These are phyloP conservation scores for Sorex maritimensis DNA, from an alignment of 2,797 vertebrate species.

Conservation along the genomic window DNA sequence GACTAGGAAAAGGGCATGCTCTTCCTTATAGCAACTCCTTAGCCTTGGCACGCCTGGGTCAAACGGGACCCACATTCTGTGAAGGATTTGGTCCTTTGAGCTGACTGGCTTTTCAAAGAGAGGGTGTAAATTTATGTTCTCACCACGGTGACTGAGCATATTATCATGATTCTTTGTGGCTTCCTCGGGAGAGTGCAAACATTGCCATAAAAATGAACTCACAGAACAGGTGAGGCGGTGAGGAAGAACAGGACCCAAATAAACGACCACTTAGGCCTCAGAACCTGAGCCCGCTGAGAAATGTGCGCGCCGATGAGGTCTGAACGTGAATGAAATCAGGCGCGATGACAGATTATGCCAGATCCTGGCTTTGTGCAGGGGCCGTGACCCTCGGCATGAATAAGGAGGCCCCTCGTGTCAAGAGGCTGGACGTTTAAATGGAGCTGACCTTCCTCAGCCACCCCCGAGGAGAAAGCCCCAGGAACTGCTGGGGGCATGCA, in stretches of 20 bases:
- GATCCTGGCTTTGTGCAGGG: background rate
- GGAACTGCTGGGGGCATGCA: conserved; percentile 89
- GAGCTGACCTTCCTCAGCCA: conserved; percentile 76
- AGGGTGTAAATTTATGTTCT: background rate
- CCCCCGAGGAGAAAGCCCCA: conserved; percentile 89
- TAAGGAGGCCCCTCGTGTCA: conserved; percentile 80
- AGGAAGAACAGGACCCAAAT: conserved; percentile 27
- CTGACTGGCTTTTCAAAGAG: conserved; percentile 26
- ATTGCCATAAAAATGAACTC: conserved; percentile 30
- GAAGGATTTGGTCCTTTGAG: background rate
- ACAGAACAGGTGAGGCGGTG: background rate
- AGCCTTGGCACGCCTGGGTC: background rate
- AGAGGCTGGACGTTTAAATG: conserved; percentile 84
- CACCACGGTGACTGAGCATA: background rate
- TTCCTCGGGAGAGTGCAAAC: conserved; percentile 19
- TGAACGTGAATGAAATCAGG: conserved; percentile 33
- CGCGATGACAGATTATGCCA: background rate
- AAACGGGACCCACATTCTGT: conserved; percentile 10
- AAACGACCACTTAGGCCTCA: conserved; percentile 2
- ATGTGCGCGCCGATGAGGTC: background rate
- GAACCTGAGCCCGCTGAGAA: conserved; percentile 2
- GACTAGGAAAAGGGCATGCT: background rate
- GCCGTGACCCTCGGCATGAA: conserved; percentile 75
- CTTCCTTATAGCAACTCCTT: background rate
- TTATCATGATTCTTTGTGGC: background rate